Base-by-base conservation (phyloP, 1,140 invertebrate genomes). In the Aphelenchoides fujianensis region DNA sequence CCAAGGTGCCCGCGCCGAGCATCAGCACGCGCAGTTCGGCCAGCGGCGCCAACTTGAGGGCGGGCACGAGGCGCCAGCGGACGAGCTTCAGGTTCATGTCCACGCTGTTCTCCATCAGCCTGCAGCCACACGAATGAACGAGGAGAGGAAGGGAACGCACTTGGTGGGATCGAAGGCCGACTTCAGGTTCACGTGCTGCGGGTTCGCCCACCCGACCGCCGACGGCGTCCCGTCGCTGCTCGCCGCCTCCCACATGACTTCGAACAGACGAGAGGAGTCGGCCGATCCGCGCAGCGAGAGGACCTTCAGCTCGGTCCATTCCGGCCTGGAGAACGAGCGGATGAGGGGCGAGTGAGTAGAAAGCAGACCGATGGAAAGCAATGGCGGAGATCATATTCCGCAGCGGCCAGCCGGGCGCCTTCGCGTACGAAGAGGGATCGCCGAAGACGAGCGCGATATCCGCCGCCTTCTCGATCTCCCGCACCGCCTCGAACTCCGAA, bases 1-100 rank as follows among this genome's bases (percentile, higher is more conserved):
- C 97, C 0, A 99, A 87, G 1, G 97, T 99, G 16, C 97, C 97
- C 69, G 95, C 90, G 2, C 96, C 97, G n/a, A 99, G 86, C 3
- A 99, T 85, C 59, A 98, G 87, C 85, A 93, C 97, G 84, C 90
- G 91, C 0, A 91, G 89, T 28, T 88, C 83, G 74, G 90, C 88
- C 55, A 98, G 90, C 69, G 88, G 86, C 1, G 94, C 90, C 63
- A 99, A 87, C 86, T 98, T 88, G 35, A 99, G 86, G 68, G 94
- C 89, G 1, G 95, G 95, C 16, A 94, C 89, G 2, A 98, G 85
- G 28, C 95, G 88, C 97, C 97, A 99, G n/a, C 76, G 76, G 59
- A 80, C 69, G n/a, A 78, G 36, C 36, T 78, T 78, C n/a, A 78
- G 55, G 41, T 78, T 78, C 19, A 78, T 59, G 54, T 78, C 76